Percentiles rank a stretch among this genome's conserved stretches.
Evolutionary conservation across 2,113 vertebrate species (phyloP).

Genomic region (Ctenodactylus gundi): DNA sequence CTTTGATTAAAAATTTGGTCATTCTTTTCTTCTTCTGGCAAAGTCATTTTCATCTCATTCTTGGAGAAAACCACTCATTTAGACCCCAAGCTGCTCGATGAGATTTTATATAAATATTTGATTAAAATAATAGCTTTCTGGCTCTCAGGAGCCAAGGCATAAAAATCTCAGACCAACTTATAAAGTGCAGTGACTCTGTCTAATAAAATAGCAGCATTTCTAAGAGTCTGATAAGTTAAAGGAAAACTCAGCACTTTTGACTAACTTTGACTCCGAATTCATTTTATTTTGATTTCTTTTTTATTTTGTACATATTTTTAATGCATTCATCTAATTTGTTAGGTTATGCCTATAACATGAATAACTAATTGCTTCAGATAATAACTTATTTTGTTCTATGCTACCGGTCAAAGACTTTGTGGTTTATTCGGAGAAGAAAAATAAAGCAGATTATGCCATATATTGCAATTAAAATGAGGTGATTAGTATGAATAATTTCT

Average conservation of each 20-base stretch:
- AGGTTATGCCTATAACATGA: not conserved
- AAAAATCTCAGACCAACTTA: constrained; percentile 39
- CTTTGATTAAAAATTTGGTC: not conserved
- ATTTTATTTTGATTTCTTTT: constrained; percentile 18
- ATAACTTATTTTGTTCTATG: not conserved
- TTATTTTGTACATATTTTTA: not conserved
- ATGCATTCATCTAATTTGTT: not conserved
- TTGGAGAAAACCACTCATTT: constrained; percentile 43
- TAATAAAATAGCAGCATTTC: constrained; percentile 28
- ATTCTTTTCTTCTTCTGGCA: no score
- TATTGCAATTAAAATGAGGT: constrained; percentile 1
- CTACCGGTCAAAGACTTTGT: not conserved
- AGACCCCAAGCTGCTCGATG: constrained; percentile 27
- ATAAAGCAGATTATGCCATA: not conserved
- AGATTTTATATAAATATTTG: constrained; percentile 67
- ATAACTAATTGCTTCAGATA: not conserved
- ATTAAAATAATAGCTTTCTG: constrained; percentile 59
- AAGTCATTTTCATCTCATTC: constrained; percentile 51
- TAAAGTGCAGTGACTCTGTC: not conserved
- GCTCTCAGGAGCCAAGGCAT: constrained; percentile 39
- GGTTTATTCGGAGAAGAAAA: not conserved
- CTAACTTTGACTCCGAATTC: not conserved
- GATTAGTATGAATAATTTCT: not conserved
- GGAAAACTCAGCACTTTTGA: not conserved
- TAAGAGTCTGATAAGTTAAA: constrained; percentile 22